Percentiles rank a stretch among this genome's conserved stretches.
Conservation (phyloP, 2,113 vertebrate genomes). For the Mystacornis crossleyi region DNA sequence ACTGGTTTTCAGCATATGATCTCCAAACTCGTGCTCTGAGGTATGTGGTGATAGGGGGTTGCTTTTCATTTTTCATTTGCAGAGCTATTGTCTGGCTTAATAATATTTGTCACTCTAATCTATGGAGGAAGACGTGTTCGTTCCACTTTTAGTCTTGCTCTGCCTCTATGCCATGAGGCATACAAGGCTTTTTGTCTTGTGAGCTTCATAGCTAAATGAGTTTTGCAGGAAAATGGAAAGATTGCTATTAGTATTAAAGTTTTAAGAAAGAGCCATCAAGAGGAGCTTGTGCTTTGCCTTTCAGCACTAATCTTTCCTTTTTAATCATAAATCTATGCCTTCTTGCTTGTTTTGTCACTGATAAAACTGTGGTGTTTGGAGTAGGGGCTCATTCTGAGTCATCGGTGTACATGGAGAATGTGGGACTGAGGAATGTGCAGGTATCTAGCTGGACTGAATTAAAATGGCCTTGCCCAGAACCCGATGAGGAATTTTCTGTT, state of each 20-base stretch:
- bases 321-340: background rate
- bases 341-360: background rate
- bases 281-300: background rate
- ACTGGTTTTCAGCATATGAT: background rate
- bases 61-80: background rate
- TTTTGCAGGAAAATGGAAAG: background rate
- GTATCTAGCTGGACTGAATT: background rate
- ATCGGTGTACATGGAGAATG: background rate
- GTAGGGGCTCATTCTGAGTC: background rate
- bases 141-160: background rate
- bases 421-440: background rate
- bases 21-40: background rate
- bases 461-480: background rate
- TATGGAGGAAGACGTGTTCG: accelerated
- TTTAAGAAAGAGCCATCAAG: background rate
- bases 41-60: background rate
- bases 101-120: background rate
- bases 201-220: background rate
- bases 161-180: background rate
- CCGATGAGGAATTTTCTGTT: background rate
- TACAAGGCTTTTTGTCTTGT: background rate
- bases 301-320: background rate
- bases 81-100: background rate
- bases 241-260: background rate
- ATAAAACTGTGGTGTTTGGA: background rate